A percentile compares a stretch with the other conserved stretches of the same genome.
Conservation (phyloP, 2,113 vertebrate species). For the Marcusenius ussheri region DNA sequence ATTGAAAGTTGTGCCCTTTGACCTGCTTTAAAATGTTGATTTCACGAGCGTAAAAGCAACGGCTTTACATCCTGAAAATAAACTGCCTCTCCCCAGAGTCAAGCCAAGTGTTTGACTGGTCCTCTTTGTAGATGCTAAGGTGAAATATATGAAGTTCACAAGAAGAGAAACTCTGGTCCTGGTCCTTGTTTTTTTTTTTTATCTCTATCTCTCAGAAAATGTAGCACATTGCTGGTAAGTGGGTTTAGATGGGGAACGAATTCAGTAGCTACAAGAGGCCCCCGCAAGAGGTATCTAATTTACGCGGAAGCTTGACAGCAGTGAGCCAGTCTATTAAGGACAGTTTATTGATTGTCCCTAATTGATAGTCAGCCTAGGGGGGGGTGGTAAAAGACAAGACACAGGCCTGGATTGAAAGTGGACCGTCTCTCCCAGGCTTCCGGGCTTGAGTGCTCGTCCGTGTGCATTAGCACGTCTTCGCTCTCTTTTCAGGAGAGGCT, state of each 20-base stretch:
- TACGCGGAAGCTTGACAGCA: neutral
- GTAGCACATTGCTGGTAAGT: neutral
- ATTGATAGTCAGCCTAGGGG: neutral
- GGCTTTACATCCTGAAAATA: neutral
- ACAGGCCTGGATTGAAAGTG: neutral
- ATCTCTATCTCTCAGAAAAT: neutral
- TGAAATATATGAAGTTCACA: neutral
- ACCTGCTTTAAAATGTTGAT: neutral
- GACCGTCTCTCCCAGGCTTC: neutral
- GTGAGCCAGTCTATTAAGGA: neutral
- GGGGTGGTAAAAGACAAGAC: neutral
- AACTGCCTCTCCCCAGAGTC: neutral
- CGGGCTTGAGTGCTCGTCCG: neutral
- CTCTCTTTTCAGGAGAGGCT: neutral
- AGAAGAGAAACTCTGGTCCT: neutral
- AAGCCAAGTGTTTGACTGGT: neutral
- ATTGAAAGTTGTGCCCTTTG: neutral
- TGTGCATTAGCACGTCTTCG: neutral
- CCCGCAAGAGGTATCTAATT: neutral
- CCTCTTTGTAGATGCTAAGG: neutral
- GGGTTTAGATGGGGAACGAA: neutral
- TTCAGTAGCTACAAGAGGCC: neutral
- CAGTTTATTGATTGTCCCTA: constrained; percentile 15
- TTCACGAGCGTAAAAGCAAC: neutral
- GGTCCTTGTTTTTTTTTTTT: neutral